Base-by-base conservation (phyloP, 2,888 invertebrate genomes). In the Nomada hirtipes region DNA sequence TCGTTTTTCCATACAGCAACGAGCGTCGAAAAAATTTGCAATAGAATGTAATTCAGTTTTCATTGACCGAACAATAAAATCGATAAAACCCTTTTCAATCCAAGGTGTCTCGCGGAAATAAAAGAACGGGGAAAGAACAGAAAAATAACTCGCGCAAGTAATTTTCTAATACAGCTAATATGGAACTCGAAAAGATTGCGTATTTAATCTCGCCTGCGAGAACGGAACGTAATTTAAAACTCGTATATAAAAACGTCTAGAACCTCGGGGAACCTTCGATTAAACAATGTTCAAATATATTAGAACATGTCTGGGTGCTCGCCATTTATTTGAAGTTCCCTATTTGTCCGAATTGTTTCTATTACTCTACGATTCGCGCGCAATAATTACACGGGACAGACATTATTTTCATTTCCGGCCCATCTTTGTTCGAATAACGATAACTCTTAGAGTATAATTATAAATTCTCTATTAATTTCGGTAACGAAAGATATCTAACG, bases 191-290 rank as follows among this genome's bases (percentile, higher is more conserved):
- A 55, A 64, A 55, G 44, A 72, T 76, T 23, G 63, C 71, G 70
- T 75, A 72, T 59, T 73, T 68, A 76, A 89, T 92, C 92, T 92
- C 91, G 91, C 92, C 91, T 70, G 91, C 91, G 92, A 91, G 92
- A 90, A 90, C 85, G 59, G 86, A 85, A 83, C 74, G 63, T 64
- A 63, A 29, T 61, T 80, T 73, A 75, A 79, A 79, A 75, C 61
- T 59, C 60, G 61, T 73, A 75, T 81, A 76, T 47, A 78, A 84
- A 78, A 59, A 72, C 26, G 65, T 71, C 55, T 36, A 26, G 53
- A 11, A 20, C 57, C 65, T 60, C 60, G 55, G 44, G 74, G 52
- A 61, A 61, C 71, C 67, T 55, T 76, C 65, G 55, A 61, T 78
- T 44, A 36, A 36, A 36, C 7, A 36, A 59, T 52, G 55, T 20